Conservation (phyloP, 2,113 vertebrate species). For the Tyto alba region DNA sequence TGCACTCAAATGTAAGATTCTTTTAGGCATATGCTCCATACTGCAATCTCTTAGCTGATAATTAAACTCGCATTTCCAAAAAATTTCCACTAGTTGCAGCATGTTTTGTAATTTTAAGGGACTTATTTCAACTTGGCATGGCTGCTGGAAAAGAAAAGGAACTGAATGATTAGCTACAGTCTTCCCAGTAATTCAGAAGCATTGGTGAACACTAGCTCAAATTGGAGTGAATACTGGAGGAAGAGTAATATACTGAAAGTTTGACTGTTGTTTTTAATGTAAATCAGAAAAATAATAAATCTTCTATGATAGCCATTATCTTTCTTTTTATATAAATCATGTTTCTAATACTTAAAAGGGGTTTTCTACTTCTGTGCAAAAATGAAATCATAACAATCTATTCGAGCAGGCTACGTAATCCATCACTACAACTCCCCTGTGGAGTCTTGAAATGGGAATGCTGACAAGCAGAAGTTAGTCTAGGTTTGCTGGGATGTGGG, state of each 20-base stretch:
- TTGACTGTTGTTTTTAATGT: neutral
- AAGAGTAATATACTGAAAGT: neutral
- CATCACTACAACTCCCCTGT: neutral
- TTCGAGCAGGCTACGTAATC: neutral
- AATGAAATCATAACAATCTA: neutral
- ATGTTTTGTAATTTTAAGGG: neutral
- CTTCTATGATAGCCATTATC: neutral
- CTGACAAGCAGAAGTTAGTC: neutral
- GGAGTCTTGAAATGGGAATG: neutral
- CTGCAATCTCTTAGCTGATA: neutral
- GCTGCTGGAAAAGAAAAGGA: neutral
- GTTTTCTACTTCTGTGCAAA: neutral
- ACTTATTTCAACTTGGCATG: neutral
- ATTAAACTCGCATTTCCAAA: neutral
- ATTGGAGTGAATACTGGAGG: neutral
- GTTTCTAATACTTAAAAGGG: neutral
- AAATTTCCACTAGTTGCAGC: neutral
- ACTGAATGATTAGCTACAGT: neutral
- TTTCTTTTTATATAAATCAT: neutral
- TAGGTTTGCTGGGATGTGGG: neutral
- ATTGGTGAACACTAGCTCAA: neutral
- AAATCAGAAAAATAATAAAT: neutral
- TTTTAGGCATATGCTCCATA: neutral
- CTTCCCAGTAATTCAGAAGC: neutral
- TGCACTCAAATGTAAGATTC: neutral